Percentiles rank a stretch among this genome's conserved stretches.
Evolutionary conservation across 2,888 invertebrate genomes (phyloP).

Genomic region (Drosophila subquinaria): DNA sequence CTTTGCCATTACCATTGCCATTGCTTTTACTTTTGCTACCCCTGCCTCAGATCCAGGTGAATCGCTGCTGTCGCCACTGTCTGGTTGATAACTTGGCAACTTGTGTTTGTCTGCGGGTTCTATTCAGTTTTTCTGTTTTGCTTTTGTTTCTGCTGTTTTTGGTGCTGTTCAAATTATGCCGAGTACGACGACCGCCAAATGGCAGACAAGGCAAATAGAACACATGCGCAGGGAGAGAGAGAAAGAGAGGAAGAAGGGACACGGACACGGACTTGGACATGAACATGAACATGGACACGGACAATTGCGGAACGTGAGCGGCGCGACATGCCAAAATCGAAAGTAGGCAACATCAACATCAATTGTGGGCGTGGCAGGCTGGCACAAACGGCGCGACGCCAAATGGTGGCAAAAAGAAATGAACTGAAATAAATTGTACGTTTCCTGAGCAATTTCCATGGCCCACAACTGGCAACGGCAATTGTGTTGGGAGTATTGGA

Average conservation of each 20-base stretch:
- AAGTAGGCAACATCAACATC: slow-evolving; percentile 74
- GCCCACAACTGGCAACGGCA: slow-evolving; percentile 22
- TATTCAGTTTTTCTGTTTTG: slow-evolving; percentile 31
- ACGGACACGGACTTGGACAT: slow-evolving; percentile 21
- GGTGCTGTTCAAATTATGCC: slow-evolving; percentile 72
- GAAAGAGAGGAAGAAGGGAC: slow-evolving; percentile 1
- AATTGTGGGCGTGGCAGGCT: slow-evolving; percentile 51
- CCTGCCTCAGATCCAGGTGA: slow-evolving; percentile 49
- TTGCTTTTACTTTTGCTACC: slow-evolving; percentile 3
- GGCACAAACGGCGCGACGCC: slow-evolving; percentile 28
- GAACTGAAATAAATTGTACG: slow-evolving; percentile 82
- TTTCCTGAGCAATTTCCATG: slow-evolving; percentile 81
- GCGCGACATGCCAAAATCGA: slow-evolving; percentile 79
- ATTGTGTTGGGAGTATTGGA: slow-evolving; percentile 29
- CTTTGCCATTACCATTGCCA: slow-evolving; percentile 5
- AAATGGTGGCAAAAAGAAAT: slow-evolving; percentile 78
- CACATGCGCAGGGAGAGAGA: slow-evolving; percentile 14
- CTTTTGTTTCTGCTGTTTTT: slow-evolving; percentile 23
- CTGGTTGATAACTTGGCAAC: slow-evolving; percentile 77
- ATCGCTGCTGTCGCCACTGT: slow-evolving; percentile 47
- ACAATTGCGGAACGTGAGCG: slow-evolving; percentile 73
- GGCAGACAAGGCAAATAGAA: slow-evolving; percentile 67
- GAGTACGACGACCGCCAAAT: slow-evolving; percentile 78
- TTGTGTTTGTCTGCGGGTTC: slow-evolving; percentile 56
- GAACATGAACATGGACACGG: slow-evolving; percentile 28